Evolutionary conservation across 2,797 vertebrate species (phyloP), one percentile per base, ranked within the genome.

Genomic region (Squalus acanthias): DNA sequence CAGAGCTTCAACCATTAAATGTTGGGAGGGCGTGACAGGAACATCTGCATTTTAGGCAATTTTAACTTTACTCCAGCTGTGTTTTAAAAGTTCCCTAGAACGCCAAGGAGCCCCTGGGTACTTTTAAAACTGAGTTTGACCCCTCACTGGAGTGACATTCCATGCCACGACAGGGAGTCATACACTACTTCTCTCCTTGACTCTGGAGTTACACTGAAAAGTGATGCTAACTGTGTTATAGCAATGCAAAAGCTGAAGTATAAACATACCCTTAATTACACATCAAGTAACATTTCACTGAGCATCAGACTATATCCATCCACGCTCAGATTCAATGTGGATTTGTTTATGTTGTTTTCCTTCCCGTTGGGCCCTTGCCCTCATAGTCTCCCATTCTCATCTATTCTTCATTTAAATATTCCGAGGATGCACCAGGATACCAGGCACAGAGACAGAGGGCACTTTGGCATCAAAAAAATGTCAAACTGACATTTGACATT

Each of bases 401-500:
- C 82, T 85, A 69, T 39, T 69, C 91, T 93, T 67, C n/a, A 69
- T 93, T 93, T 93, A 39, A 93, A 93, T 93, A 93, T 46, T 93
- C 63, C 1, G 91, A 69, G 39, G 63, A 39, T 93, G 65, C 91
- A 69, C n/a, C 60, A 29, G 87, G 87, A 22, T 53, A 89, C 26
- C 10, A 89, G 53, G 53, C 91, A 93, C 65, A 24, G 91, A 87
- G 63, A 26, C 85, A 70, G 96, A 65, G 76, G 82, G 50, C 70
- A 89, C 85, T 88, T 72, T 50, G 96, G 53, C 29, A 91, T 89
- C 85, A 87, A 67, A 69, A 67, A 91, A 96, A 70, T 96, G 96
- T 91, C 85, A 96, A 50, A 50, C 96, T 96, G 46, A 89, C 79
- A 96, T 96, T 89, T 96, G 82, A 70, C 82, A 91, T 96, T 96